Conservation (phyloP, 2,113 vertebrate genomes). For the Hystrix brachyura region DNA sequence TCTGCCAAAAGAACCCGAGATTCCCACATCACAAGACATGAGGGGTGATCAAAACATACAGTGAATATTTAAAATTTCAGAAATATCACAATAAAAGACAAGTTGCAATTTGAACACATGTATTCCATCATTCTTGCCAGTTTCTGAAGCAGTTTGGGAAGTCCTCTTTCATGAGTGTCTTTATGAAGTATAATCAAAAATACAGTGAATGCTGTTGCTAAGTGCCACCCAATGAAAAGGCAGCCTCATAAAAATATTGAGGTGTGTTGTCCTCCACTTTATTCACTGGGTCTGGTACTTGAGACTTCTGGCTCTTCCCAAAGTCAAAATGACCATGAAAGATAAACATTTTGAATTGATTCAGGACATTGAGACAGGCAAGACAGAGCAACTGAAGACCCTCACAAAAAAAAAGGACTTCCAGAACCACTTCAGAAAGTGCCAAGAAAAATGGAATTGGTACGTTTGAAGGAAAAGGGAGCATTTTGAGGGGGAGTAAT, state of each 20-base stretch:
- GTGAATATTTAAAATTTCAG: neutral
- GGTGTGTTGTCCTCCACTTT: neutral
- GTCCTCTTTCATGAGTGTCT: neutral
- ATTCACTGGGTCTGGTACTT: neutral
- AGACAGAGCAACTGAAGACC: neutral
- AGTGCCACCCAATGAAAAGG: neutral
- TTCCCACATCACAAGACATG: neutral
- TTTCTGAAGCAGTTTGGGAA: neutral
- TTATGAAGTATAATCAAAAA: neutral
- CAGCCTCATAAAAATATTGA: neutral
- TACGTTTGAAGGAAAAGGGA: neutral
- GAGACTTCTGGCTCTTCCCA: neutral
- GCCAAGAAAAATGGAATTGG: neutral
- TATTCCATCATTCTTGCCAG: neutral
- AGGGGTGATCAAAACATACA: neutral
- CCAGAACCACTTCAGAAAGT: neutral
- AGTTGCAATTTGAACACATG: neutral
- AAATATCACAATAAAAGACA: neutral
- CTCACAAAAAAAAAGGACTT: neutral
- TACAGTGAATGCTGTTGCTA: neutral
- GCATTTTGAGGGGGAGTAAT: neutral
- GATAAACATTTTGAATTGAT: neutral
- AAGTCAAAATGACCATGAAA: neutral
- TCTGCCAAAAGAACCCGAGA: slow-evolving; percentile 8
- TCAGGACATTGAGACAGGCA: neutral